Conservation (phyloP, 1,140 invertebrate species). For the Notospermus geniculatus region DNA sequence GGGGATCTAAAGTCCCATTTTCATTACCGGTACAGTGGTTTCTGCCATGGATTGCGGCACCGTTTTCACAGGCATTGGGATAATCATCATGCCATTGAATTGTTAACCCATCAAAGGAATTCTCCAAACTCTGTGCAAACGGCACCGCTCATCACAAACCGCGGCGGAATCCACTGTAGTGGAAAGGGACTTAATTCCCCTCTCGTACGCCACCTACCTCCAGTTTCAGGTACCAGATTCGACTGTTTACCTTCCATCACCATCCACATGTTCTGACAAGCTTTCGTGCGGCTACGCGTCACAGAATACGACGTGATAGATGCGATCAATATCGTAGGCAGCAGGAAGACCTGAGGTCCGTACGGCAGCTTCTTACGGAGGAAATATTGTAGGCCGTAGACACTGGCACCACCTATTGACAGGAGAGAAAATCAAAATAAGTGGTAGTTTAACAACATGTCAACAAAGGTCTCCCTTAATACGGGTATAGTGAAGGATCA, state of each 20-base stretch:
- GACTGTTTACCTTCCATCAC: slow-evolving; percentile 38
- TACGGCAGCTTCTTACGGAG: slow-evolving; percentile 22
- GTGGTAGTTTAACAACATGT: too few relatives aligned
- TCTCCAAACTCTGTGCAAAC: too few relatives aligned
- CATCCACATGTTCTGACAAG: slow-evolving; percentile 40
- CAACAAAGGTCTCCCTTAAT: background rate
- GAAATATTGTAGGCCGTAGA: slow-evolving; percentile 30
- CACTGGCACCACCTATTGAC: slow-evolving; percentile 11
- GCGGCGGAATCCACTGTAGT: too few relatives aligned
- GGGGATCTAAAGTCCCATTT: too few relatives aligned
- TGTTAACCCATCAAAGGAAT: too few relatives aligned
- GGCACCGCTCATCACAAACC: too few relatives aligned
- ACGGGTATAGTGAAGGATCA: background rate
- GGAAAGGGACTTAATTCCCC: too few relatives aligned
- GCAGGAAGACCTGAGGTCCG: slow-evolving; percentile 18
- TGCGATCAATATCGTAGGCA: slow-evolving; percentile 25
- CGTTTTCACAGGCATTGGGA: too few relatives aligned
- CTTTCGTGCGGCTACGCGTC: slow-evolving; percentile 23
- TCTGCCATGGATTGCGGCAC: too few relatives aligned
- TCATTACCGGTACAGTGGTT: too few relatives aligned
- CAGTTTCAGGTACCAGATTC: slow-evolving; percentile 22
- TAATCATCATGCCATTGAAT: too few relatives aligned
- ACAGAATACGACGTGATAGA: slow-evolving; percentile 20
- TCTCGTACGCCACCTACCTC: slow-evolving; percentile 2
- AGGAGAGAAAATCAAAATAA: background rate